Conservation (phyloP, 1,140 invertebrate species). For the Microplitis demolitor region DNA sequence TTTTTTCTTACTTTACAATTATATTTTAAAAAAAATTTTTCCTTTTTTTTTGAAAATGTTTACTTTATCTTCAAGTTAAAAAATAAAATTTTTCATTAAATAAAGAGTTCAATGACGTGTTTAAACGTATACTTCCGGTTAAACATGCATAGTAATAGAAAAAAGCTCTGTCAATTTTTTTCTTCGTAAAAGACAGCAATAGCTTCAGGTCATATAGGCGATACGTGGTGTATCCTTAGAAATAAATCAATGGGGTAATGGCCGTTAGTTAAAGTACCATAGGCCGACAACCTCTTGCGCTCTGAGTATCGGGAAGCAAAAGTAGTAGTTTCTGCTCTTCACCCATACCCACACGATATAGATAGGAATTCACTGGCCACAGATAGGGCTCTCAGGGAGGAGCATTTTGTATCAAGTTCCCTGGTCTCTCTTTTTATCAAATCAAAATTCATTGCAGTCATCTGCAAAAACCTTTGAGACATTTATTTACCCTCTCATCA, state of each 20-base stretch:
- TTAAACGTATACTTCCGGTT: no score
- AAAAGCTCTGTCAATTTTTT: background rate
- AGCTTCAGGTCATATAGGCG: background rate
- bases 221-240: background rate
- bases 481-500: no score
- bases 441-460: background rate
- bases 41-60: no score
- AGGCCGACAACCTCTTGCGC: slow-evolving; percentile 22
- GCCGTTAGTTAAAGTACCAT: background rate
- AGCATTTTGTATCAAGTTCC: slow-evolving; percentile 4
- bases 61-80: no score
- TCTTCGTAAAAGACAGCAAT: background rate
- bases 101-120: no score
- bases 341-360: slow-evolving; percentile 7
- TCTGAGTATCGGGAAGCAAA: slow-evolving; percentile 10
- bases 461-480: background rate
- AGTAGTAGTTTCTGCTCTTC: background rate
- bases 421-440: background rate
- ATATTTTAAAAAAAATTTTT: no score
- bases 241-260: slow-evolving; percentile 17
- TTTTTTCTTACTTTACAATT: no score
- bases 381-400: slow-evolving; percentile 16
- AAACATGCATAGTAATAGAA: no score
- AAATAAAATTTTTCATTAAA: no score
- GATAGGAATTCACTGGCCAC: slow-evolving; percentile 21